A percentile compares a stretch with the other conserved stretches of the same genome.
Conservation (phyloP, 2,797 vertebrate genomes). For the Tarsius wallacei region DNA sequence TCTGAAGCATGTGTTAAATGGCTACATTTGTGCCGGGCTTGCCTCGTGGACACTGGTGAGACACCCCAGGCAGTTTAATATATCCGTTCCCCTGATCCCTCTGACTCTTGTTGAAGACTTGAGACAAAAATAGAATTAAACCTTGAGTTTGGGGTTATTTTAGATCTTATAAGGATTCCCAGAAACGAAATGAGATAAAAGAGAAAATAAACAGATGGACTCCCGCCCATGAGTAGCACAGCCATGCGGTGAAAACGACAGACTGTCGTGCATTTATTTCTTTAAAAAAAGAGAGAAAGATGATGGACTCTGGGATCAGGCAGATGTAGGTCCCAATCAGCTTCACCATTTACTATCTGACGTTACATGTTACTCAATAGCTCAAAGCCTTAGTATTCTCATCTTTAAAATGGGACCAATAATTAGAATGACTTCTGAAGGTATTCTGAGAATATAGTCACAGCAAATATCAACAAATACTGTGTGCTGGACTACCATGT, state of each 20-base stretch:
- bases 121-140: background rate
- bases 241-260: accelerated
- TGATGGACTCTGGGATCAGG: background rate
- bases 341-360: background rate
- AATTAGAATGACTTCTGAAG: background rate
- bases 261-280: accelerated
- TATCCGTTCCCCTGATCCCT: background rate
- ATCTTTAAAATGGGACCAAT: background rate
- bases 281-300: background rate
- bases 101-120: background rate
- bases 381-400: background rate
- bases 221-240: accelerated
- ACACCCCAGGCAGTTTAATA: background rate
- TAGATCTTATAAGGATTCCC: background rate
- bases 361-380: background rate
- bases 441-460: background rate
- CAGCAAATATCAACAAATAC: background rate
- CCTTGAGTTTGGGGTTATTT: background rate
- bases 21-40: too few relatives aligned
- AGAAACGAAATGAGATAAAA: background rate
- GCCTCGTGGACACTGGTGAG: accelerated
- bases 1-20: background rate
- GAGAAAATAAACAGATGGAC: background rate
- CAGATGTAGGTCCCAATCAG: background rate
- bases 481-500: background rate